These are phyloP conservation scores for Urophycis tenuis DNA, from an alignment of 2,797 vertebrate genomes.

Conservation along the genomic window DNA sequence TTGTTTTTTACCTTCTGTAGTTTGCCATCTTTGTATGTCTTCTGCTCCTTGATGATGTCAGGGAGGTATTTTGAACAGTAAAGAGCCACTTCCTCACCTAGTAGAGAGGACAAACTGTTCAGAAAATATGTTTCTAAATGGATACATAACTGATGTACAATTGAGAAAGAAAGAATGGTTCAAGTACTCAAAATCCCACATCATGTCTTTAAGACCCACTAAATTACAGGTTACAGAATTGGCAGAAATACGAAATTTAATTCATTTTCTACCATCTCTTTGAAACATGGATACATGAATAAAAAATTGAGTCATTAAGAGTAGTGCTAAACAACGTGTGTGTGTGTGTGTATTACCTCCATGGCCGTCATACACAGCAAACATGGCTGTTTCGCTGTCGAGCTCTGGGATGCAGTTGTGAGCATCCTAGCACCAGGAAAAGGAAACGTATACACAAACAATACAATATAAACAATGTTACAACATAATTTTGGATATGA, in stretches of 20 bases:
- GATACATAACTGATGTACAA: not conserved
- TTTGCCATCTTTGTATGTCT: slow-evolving; percentile 93
- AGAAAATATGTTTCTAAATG: slow-evolving; percentile 15
- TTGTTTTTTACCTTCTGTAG: slow-evolving; percentile 83
- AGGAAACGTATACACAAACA: not conserved
- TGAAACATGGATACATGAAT: too few species aligned
- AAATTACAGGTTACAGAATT: not conserved
- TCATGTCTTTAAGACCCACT: not conserved
- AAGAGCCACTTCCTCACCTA: slow-evolving; percentile 95
- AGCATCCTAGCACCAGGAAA: slow-evolving; percentile 78
- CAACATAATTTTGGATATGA: not conserved
- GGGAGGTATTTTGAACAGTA: slow-evolving; percentile 99
- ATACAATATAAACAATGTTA: not conserved
- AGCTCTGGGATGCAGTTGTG: slow-evolving; percentile 96
- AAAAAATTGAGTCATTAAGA: not conserved
- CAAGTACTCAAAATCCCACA: not conserved
- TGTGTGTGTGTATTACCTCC: slow-evolving; percentile 74
- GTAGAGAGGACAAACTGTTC: slow-evolving; percentile 26
- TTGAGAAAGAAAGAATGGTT: not conserved
- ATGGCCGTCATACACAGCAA: slow-evolving; percentile 96
- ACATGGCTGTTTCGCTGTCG: slow-evolving; percentile 93
- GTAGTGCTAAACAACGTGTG: not conserved
- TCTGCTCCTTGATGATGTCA: slow-evolving; percentile 94
- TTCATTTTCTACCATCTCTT: not conserved
- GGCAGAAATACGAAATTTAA: not conserved